Evolutionary conservation across 2,113 vertebrate species (phyloP), one percentile per base, ranked within the genome.

Genomic region (Larimichthys crocea): DNA sequence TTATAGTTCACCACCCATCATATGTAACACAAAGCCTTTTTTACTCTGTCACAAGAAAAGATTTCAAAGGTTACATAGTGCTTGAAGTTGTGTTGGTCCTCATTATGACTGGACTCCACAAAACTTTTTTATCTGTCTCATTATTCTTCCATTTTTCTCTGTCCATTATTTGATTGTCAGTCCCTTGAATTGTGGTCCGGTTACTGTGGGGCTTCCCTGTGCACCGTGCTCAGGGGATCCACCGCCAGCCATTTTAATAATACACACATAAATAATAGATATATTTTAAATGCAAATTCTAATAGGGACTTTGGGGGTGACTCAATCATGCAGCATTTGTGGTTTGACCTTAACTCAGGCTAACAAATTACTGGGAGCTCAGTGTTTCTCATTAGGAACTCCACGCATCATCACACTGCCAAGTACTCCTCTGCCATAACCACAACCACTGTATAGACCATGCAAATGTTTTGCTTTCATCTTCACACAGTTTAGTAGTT

Each of bases 261-360:
- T 86, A 81, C 79, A 70, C 79, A 74, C 86, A 93, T 93, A 91
- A 94, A 94, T 94, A 93, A 94, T 90, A 92, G 87, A 93, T 93
- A 85, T 86, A 83, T 92, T 93, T 95, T 91, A 92, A 93, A 93
- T 93, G 88, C 90, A 92, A 92, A 91, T 91, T 90, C 72, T 91
- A 87, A 92, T 68, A 67, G 89, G 85, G 90, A 89, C 86, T 93
- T 91, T 85, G 86, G 68, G 86, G 82, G 86, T 68, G 86, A 86
- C 88, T 94, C 87, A 91, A 88, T 91, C 84, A 92, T 89, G 89
- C 92, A 63, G 63, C 86, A 85, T 88, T 89, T 90, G 89, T 49
- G 84, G 82, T 92, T 89, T 91, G 91, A 93, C 93, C 91, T 85
- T 80, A 87, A 89, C 87, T 85, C 76, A 12, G 80, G 76, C 79